A percentile compares a stretch with the other conserved stretches of the same genome.
Evolutionary conservation across 2,797 vertebrate species (phyloP).

Genomic region (Xenopus petersii): DNA sequence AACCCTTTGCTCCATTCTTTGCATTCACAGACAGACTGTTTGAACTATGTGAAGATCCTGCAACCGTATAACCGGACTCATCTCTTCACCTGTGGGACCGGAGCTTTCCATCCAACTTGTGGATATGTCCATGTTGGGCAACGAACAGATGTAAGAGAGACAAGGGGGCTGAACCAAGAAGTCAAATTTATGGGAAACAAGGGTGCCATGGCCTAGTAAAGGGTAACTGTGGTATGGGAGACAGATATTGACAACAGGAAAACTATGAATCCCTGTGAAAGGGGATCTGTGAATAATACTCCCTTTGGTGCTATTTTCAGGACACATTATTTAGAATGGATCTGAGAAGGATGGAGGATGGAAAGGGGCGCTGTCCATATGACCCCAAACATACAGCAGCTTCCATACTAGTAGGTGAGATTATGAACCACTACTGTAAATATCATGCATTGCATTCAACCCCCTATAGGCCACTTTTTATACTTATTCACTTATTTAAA

Average conservation of each 20-base stretch:
- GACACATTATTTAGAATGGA: constrained; percentile 84
- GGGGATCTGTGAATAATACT: not conserved
- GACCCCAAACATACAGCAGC: constrained; percentile 84
- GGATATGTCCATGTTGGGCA: constrained; percentile 87
- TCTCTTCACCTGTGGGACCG: constrained; percentile 86
- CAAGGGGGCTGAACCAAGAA: not conserved
- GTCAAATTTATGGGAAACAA: not conserved
- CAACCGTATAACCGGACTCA: constrained; percentile 91
- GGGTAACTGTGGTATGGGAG: not conserved
- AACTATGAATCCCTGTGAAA: not conserved
- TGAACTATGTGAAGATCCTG: constrained; percentile 93
- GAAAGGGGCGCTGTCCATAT: constrained; percentile 94
- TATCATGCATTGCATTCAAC: not conserved
- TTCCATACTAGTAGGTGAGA: constrained; percentile 86
- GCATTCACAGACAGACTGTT: constrained; percentile 81
- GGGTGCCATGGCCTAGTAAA: no score
- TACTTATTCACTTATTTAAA: no score
- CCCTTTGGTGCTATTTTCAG: constrained; percentile 56
- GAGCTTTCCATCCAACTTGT: constrained; percentile 92
- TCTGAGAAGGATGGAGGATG: constrained; percentile 73
- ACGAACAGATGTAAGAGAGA: constrained; percentile 78
- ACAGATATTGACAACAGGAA: no score
- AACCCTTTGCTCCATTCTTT: not conserved
- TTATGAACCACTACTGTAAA: not conserved
- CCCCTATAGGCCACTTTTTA: not conserved